Conservation (phyloP, 2,797 vertebrate species). For the Phaenicophaeus curvirostris region DNA sequence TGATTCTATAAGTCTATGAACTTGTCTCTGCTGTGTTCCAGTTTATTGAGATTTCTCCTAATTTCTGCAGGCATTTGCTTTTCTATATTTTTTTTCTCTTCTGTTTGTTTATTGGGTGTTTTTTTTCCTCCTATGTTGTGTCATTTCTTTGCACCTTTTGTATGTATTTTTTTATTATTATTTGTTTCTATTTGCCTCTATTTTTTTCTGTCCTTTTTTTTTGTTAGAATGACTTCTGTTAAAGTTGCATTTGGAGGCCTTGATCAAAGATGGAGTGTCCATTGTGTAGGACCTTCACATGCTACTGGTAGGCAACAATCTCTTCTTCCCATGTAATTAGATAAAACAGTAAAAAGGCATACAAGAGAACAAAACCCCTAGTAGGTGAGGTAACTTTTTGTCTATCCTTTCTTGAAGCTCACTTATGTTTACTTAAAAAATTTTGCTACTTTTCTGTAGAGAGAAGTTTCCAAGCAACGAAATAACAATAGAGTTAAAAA, state of each 20-base stretch:
- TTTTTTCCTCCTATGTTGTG: not conserved
- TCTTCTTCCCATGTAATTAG: not conserved
- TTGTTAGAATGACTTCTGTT: not conserved
- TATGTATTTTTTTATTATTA: not conserved
- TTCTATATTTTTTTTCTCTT: not conserved
- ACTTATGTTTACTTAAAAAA: not conserved
- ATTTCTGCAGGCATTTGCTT: not conserved
- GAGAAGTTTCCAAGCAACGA: not conserved
- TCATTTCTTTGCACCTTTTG: not conserved
- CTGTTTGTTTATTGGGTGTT: not conserved
- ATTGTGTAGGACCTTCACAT: not conserved
- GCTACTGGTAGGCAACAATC: not conserved
- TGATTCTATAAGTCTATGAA: not conserved
- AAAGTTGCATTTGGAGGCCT: not conserved
- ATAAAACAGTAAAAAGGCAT: not conserved
- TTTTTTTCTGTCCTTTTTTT: not conserved
- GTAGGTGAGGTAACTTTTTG: not conserved
- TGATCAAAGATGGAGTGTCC: not conserved
- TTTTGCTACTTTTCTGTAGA: not conserved
- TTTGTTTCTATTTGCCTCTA: not conserved
- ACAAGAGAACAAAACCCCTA: not conserved
- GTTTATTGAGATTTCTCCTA: not conserved
- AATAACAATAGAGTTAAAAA: not conserved
- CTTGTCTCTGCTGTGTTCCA: not conserved
- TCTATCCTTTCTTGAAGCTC: not conserved